Evolutionary conservation across 2,113 vertebrate species (phyloP).

Genomic region (Verasper variegatus): DNA sequence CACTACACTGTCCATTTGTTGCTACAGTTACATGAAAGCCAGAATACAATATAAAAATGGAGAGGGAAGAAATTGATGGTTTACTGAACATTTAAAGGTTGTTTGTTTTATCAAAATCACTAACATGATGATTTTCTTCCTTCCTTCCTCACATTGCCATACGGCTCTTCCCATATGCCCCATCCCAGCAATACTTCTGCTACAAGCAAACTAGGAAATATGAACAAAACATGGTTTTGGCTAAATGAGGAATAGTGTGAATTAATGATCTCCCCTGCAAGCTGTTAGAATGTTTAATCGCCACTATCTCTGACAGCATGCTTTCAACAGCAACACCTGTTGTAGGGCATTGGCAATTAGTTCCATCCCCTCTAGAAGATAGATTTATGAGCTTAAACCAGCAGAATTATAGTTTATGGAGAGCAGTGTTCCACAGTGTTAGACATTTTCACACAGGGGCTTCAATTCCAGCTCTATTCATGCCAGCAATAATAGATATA

Average conservation of each 20-base stretch:
- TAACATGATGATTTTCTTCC: not conserved
- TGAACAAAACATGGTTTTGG: not conserved
- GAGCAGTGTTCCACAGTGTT: conserved; percentile 17
- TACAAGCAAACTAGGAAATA: not conserved
- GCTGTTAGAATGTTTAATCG: conserved; percentile 21
- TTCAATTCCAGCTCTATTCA: no score
- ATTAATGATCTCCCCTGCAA: conserved; percentile 20
- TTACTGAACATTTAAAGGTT: no score
- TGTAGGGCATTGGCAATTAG: conserved; percentile 31
- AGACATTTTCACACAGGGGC: not conserved
- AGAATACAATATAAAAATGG: not conserved
- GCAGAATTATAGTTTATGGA: conserved; percentile 3
- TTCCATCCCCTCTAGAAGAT: conserved; percentile 16
- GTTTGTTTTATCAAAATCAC: no score
- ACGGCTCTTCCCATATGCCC: not conserved
- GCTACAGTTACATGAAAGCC: not conserved
- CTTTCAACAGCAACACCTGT: conserved; percentile 35
- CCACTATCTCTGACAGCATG: conserved; percentile 30
- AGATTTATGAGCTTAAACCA: conserved; percentile 26
- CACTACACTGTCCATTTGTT: no score
- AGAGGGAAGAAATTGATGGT: not conserved
- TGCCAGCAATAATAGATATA: no score
- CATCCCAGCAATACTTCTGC: not conserved
- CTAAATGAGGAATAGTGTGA: not conserved
- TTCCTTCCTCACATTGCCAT: not conserved